Evolutionary conservation across 2,797 vertebrate species (phyloP), one percentile per base, ranked within the genome.

Genomic region (Dipus sagitta): DNA sequence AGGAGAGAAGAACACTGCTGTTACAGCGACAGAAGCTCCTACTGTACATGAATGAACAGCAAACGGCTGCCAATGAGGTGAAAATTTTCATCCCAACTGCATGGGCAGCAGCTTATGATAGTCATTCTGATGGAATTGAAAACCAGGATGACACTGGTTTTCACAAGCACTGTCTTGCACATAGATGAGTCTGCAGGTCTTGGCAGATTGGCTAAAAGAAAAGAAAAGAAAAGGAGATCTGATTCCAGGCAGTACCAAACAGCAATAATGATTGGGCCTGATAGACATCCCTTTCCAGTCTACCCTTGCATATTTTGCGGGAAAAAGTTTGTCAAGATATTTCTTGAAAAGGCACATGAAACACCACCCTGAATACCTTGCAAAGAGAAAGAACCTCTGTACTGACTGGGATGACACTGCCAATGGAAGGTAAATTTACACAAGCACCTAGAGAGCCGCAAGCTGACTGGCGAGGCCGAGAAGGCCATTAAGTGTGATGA

Each of bases 381-480:
- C 99, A 67, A 99, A 99, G 98, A 99, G 99, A 97, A 99, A 99
- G 98, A 99, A 99, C 98, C 99, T 99, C 97, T 99, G 99, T 95
- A 99, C 99, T 72, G 99, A 99, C 98, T 99, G 99, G 95, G 99
- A 99, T 94, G 99, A 99, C 98, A 99, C 99, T 98, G 99, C 99
- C 94, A 99, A 99, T 98, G 99, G 98, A 99, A 99, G 97, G 98
- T 99, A 97, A 99, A 99, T 98, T 99, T 99, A 96, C 99, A 99
- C 98, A 99, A 99, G 98, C 99, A 99, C 97, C 99, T 99, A 98
- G 99, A 99, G 98, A 99, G 99, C 94, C 99, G 99, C 85, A 99
- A 99, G 94, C 98, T 99, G 87, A 99, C 98, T 98, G 99, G 98
- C 98, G 99, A 99, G 97, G 98, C 99, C 0, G 98, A 99, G 94